Percentiles rank a stretch among this genome's conserved stretches.
phyloP scores from a whole-genome alignment of 2,113 vertebrate genomes.

The Okapia johnstoni region DNA sequence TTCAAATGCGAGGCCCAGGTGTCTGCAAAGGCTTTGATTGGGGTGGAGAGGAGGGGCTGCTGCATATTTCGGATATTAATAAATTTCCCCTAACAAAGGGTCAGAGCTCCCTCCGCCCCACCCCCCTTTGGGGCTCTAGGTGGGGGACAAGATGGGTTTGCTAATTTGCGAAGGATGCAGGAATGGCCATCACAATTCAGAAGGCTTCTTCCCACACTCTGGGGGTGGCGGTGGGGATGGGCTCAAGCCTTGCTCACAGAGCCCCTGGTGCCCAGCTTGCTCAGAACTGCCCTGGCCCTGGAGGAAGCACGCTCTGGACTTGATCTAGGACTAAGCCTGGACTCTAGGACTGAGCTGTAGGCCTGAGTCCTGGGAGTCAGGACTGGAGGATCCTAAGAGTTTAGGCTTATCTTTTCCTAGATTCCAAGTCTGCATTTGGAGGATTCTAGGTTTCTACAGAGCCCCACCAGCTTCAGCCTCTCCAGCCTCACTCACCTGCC shows the following conservation, averaged over 20 bases:
- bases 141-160: not conserved
- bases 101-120: not conserved
- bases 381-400: not conserved
- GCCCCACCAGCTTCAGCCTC: not conserved
- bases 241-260: not conserved
- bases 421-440: not conserved
- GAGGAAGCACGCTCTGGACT: not conserved
- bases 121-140: not conserved
- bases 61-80: slow-evolving; percentile 39
- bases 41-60: not conserved
- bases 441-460: not conserved
- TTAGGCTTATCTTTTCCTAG: not conserved
- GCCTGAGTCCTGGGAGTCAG: not conserved
- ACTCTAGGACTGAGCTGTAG: not conserved
- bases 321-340: not conserved
- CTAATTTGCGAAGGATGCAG: not conserved
- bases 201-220: not conserved
- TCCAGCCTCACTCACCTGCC: not conserved
- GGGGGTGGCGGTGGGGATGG: not conserved
- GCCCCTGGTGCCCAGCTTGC: not conserved
- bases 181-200: not conserved
- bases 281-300: not conserved
- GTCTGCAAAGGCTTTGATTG: slow-evolving; percentile 41
- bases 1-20: slow-evolving; percentile 42
- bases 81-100: slow-evolving; percentile 29